phyloP scores from a whole-genome alignment of 2,797 vertebrate species.

The Lepus townsendii region DNA sequence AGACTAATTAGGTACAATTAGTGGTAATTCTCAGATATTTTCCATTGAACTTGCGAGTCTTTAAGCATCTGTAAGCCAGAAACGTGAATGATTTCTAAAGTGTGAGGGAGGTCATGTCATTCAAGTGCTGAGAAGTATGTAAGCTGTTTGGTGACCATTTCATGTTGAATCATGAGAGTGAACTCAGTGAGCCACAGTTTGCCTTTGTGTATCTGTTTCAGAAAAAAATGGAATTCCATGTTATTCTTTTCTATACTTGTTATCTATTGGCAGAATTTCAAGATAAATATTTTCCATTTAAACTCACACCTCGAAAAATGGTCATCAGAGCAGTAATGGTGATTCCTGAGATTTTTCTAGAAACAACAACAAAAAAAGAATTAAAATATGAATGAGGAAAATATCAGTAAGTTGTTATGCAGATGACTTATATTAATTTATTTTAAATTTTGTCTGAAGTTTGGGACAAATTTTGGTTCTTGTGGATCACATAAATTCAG shows the following conservation, averaged over 20 bases:
- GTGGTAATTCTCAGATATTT: constrained; percentile 60
- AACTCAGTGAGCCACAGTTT: not conserved
- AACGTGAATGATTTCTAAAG: constrained; percentile 53
- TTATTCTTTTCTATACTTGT: constrained; percentile 31
- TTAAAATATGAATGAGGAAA: not conserved
- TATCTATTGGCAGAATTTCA: constrained; percentile 74
- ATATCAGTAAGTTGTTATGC: constrained; percentile 24
- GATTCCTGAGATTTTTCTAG: constrained; percentile 22
- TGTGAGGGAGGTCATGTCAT: not conserved
- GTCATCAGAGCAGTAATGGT: not conserved
- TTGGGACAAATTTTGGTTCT: not conserved
- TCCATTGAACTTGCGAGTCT: constrained; percentile 54
- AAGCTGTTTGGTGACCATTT: not conserved
- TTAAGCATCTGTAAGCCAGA: constrained; percentile 52
- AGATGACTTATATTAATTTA: constrained; percentile 46
- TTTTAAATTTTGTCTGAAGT: constrained; percentile 36
- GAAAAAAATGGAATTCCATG: not conserved
- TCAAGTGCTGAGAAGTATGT: constrained; percentile 4
- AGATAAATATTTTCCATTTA: constrained; percentile 74
- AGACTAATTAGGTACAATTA: constrained; percentile 60
- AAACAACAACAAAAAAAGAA: not conserved
- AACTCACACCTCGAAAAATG: constrained; percentile 52
- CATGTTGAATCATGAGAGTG: not conserved
- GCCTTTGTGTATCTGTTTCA: constrained; percentile 30
- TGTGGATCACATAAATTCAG: constrained; percentile 17